Percentiles rank a stretch among this genome's conserved stretches.
phyloP scores from a whole-genome alignment of 2,113 vertebrate genomes.

The Phalacrocorax aristotelis region DNA sequence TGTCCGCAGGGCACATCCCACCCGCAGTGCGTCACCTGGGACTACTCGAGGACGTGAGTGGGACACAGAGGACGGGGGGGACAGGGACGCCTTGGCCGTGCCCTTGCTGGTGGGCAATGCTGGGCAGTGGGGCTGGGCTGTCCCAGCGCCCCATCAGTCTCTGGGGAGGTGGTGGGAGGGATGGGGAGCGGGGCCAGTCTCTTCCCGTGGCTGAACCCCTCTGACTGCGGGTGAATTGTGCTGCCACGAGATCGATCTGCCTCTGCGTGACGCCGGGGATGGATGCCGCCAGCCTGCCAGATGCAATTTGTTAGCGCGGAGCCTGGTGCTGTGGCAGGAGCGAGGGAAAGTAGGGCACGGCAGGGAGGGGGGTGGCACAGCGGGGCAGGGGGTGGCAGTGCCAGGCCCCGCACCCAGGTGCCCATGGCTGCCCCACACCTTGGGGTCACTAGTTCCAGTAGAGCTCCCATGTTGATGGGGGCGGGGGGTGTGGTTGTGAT shows the following conservation, averaged over 20 bases:
- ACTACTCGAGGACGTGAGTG: slow-evolving; percentile 92
- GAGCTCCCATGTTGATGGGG: rapidly evolving
- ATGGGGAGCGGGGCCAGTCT: rapidly evolving
- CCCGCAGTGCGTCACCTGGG: slow-evolving; percentile 94
- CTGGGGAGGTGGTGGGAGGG: background rate
- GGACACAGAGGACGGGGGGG: background rate
- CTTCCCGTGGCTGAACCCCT: background rate
- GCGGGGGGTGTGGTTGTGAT: background rate
- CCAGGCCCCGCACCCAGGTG: background rate
- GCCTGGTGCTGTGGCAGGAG: background rate
- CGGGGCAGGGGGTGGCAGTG: background rate
- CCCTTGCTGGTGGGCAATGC: rapidly evolving
- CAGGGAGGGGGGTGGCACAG: background rate
- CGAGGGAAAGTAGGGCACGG: background rate
- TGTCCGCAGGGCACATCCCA: slow-evolving; percentile 88
- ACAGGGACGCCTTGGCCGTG: background rate
- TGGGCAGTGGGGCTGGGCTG: background rate
- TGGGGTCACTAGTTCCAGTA: background rate
- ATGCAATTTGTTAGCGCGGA: background rate
- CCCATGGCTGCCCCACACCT: rapidly evolving
- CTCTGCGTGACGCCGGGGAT: background rate
- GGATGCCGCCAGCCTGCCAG: slow-evolving; percentile 3
- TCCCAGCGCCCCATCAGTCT: rapidly evolving
- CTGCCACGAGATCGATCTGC: background rate
- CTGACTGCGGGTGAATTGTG: rapidly evolving